Conservation (phyloP, 1,140 invertebrate genomes). For the Brachionus sp. region DNA sequence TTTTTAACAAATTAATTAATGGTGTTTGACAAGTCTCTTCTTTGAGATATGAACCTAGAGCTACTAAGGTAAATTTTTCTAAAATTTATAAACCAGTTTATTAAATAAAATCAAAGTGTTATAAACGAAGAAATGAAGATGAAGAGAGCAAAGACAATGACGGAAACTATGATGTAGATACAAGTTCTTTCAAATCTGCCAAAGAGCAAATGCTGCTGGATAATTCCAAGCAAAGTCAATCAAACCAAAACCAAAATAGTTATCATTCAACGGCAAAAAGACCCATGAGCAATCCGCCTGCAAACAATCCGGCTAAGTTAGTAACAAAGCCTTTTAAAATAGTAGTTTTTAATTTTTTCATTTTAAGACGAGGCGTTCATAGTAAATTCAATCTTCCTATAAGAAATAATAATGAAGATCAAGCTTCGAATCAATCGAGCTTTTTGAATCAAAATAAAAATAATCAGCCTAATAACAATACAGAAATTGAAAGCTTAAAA, state of each 20-base stretch:
- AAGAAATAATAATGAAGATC: slow-evolving; percentile 14
- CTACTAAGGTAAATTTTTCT: neutral
- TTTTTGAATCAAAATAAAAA: neutral
- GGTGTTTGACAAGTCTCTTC: slow-evolving; percentile 18
- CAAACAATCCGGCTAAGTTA: slow-evolving; percentile 42
- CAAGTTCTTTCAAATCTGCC: slow-evolving; percentile 28
- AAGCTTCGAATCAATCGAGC: neutral
- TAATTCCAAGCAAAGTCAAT: slow-evolving; percentile 23
- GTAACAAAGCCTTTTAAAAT: neutral
- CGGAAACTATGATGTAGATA: slow-evolving; percentile 7
- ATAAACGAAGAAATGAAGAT: slow-evolving; percentile 45
- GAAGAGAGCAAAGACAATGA: neutral
- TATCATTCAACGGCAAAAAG: neutral
- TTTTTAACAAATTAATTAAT: neutral
- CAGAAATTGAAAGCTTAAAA: slow-evolving; percentile 29
- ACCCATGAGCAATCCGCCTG: slow-evolving; percentile 16
- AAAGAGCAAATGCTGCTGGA: slow-evolving; percentile 22
- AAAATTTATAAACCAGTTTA: neutral
- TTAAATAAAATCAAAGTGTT: slow-evolving; percentile 1
- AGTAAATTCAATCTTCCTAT: slow-evolving; percentile 44
- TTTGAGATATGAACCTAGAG: slow-evolving; percentile 40
- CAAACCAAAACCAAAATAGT: neutral
- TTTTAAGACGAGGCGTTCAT: slow-evolving; percentile 17
- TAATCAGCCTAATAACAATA: neutral
- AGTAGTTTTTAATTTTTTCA: neutral